Base-by-base conservation (phyloP, 64 coral and sea anemone species). In the Orbicella faveolata region DNA sequence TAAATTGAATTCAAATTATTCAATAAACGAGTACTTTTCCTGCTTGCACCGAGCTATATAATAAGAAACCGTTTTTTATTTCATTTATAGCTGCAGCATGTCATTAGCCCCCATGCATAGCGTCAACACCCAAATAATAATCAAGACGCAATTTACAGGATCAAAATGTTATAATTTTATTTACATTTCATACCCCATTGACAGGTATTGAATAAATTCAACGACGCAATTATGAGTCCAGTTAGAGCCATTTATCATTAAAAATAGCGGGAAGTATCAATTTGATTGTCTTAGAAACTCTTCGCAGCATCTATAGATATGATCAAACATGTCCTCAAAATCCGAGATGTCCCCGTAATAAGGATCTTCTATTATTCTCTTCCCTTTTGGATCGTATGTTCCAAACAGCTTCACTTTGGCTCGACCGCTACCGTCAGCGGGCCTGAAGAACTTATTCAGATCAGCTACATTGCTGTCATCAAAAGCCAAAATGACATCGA, bases 391-490 rank as follows among this genome's bases (percentile, higher is more conserved):
- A 57, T 98, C 96, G 33, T 90, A 94, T 54, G 84, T 82, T 30
- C 96, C 90, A 64, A 98, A 94, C 36, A 92, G 74, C 74, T 94
- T 89, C 5, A 98, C 36, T 64, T 96, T 89, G 17, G 90, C 94
- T 62, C 75, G 89, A 12, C 76, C 96, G 21, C 21, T 90, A 10
- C 89, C 72, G 59, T 92, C 81, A 70, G 92, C 77, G 0, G 96
- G 96, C 86, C 34, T 90, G 20, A 66, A 67, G 36, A 81, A 75
- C 4, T 98, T 81, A 53, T 87, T 88, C 68, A 98, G 79, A 77
- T 98, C 93, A n/a, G 75, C 76, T n/a, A 98, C 69, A 87, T 94
- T 94, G 36, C 81, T 92, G 18, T 98, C 90, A 80, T 98, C 96
- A 68, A 98, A 89, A n/a, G 96, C 90, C 80, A 98, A 41, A 52